Evolutionary conservation across 2,113 vertebrate species (phyloP).

Genomic region (Gorsachius goisagi): DNA sequence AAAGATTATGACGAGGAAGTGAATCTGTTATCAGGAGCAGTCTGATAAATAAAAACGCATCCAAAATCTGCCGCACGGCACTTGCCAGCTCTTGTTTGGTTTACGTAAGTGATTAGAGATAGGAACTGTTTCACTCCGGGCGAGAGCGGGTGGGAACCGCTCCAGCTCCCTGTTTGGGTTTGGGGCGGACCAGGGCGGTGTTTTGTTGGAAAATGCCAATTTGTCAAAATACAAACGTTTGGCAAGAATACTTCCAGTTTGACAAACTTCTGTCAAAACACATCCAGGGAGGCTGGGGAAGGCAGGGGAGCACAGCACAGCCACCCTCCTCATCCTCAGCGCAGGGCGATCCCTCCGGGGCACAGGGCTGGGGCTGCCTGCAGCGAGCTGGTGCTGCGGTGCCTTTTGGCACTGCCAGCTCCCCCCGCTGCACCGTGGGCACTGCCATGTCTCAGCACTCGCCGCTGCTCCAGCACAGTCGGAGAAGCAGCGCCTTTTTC

Average conservation of each 20-base stretch:
- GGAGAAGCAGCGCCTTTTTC: background rate
- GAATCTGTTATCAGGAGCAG: background rate
- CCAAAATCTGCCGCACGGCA: background rate
- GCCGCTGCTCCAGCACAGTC: accelerated
- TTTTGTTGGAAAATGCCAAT: conserved; percentile 2
- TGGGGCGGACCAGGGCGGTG: background rate
- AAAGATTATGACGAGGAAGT: background rate
- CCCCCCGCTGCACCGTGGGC: accelerated
- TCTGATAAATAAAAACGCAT: background rate
- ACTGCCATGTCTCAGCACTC: accelerated
- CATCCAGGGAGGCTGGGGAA: background rate
- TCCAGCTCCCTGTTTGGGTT: conserved; percentile 25
- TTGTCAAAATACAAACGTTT: background rate
- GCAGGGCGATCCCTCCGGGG: accelerated
- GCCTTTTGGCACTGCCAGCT: background rate
- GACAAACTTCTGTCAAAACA: background rate
- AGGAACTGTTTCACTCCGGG: background rate
- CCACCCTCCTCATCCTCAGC: background rate
- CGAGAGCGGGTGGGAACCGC: background rate
- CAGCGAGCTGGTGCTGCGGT: background rate
- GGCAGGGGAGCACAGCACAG: accelerated
- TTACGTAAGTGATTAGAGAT: background rate
- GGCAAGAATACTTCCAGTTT: background rate
- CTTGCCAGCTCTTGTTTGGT: background rate
- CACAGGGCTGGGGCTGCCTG: background rate